These are phyloP conservation scores for Trematocara nigrifrons DNA, from an alignment of 2,113 vertebrate species.

Conservation along the genomic window DNA sequence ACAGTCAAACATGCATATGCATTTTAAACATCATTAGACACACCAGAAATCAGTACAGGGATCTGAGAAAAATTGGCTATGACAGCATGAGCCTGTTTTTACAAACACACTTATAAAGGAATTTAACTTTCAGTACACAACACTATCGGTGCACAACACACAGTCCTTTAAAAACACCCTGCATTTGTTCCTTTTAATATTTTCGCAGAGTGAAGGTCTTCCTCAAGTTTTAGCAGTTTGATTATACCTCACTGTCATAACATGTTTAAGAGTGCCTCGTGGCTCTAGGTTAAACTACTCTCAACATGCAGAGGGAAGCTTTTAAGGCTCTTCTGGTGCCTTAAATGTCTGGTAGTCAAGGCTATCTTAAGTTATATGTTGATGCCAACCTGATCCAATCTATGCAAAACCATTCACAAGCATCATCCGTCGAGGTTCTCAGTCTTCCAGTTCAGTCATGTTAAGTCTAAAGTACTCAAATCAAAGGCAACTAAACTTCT, in stretches of 20 bases:
- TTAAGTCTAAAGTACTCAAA: not conserved
- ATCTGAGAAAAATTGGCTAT: not conserved
- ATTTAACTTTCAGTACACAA: not conserved
- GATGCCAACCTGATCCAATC: not conserved
- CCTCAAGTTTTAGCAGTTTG: not conserved
- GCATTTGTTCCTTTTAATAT: not conserved
- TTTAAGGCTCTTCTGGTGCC: not conserved
- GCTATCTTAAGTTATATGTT: not conserved
- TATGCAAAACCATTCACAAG: not conserved
- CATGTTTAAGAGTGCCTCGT: not conserved
- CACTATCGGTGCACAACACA: not conserved
- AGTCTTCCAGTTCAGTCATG: not conserved
- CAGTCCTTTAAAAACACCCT: not conserved
- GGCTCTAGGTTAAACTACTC: not conserved
- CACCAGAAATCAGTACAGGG: not conserved
- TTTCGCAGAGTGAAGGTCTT: not conserved
- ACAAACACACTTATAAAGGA: not conserved
- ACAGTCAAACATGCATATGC: not conserved
- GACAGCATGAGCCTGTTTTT: not conserved
- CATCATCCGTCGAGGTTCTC: not conserved
- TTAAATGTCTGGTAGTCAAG: not conserved
- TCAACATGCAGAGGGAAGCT: not conserved
- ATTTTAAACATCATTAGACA: not conserved
- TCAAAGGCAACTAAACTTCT: not conserved
- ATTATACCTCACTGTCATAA: not conserved